These are phyloP conservation scores for Coluber constrictor DNA, from an alignment of 2,797 vertebrate genomes.

Conservation along the genomic window DNA sequence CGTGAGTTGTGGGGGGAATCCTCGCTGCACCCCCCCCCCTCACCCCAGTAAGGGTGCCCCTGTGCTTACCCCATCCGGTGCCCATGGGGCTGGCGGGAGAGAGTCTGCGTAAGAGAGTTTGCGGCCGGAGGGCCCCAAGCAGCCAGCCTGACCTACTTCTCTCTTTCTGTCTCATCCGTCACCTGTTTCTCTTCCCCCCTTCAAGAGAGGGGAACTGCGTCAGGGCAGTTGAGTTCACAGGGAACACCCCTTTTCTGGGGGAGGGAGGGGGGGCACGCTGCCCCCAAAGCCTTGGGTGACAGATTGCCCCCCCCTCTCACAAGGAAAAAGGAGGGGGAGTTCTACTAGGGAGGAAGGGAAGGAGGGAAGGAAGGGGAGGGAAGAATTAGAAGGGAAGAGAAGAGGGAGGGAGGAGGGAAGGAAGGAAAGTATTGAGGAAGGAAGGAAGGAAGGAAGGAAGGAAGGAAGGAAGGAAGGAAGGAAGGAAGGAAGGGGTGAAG, in stretches of 20 bases:
- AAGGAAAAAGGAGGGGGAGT: background rate
- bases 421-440: too few relatives aligned
- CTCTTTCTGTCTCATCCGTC: conserved; percentile 68
- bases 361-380: too few relatives aligned
- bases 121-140: conserved; percentile 29
- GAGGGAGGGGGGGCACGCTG: background rate
- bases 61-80: conserved; percentile 25
- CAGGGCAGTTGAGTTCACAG: background rate
- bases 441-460: too few relatives aligned
- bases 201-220: conserved; percentile 35
- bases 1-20: too few relatives aligned
- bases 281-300: background rate
- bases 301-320: background rate
- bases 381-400: too few relatives aligned
- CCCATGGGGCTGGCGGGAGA: conserved; percentile 33
- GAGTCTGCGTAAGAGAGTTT: background rate
- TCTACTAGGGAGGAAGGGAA: too few relatives aligned
- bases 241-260: background rate
- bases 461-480: too few relatives aligned
- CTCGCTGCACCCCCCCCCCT: accelerated
- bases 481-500: too few relatives aligned
- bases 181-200: conserved; percentile 71
- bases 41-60: background rate
- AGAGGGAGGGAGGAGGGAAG: too few relatives aligned
- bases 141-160: conserved; percentile 72